These are phyloP conservation scores for Cydia pomonella DNA, from an alignment of 1,140 invertebrate genomes.

Conservation along the genomic window DNA sequence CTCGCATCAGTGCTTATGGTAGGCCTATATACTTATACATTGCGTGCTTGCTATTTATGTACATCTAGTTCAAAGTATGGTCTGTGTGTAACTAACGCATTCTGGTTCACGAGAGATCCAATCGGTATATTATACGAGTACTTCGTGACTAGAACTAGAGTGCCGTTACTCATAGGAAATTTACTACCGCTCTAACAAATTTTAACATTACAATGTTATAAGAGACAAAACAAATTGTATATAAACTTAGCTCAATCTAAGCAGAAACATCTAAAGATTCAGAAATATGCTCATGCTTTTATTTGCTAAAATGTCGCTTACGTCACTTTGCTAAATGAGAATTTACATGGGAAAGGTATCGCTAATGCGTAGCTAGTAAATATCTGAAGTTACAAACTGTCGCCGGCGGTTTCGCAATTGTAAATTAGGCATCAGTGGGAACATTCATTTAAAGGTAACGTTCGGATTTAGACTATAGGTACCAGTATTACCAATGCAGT, in stretches of 20 bases:
- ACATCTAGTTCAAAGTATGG: too few species aligned
- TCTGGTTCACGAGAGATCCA: slow-evolving; percentile 21
- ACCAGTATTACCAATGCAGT: too few species aligned
- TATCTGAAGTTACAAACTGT: neutral
- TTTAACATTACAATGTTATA: neutral
- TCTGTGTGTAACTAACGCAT: slow-evolving; percentile 3
- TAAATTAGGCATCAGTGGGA: neutral
- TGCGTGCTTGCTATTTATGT: too few species aligned
- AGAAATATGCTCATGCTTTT: neutral
- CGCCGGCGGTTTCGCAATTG: neutral
- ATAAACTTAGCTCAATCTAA: neutral
- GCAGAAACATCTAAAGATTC: neutral
- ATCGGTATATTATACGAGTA: neutral
- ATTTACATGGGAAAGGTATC: neutral
- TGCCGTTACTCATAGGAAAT: neutral
- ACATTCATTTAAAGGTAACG: neutral
- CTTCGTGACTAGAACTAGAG: slow-evolving; percentile 15
- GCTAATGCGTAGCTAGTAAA: neutral
- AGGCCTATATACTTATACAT: too few species aligned
- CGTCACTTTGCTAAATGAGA: neutral
- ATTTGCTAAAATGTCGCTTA: neutral
- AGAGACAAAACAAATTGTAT: neutral
- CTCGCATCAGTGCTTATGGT: too few species aligned
- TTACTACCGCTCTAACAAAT: slow-evolving; percentile 3
- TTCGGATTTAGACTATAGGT: too few species aligned